Conservation (phyloP, 1,140 invertebrate genomes). For the Drosophila kurseongensis region DNA sequence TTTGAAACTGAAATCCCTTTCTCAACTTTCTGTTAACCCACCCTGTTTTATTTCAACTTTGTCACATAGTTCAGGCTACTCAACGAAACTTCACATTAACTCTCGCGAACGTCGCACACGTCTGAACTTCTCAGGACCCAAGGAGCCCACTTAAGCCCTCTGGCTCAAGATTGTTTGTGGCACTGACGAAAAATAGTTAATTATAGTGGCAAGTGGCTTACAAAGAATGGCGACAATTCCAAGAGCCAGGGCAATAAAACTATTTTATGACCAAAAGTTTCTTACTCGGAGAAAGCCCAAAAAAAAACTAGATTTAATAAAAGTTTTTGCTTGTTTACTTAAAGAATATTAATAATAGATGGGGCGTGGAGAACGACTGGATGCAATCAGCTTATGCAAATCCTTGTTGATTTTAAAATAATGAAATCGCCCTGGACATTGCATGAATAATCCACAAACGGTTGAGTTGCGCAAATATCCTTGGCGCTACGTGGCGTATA, state of each 20-base stretch:
- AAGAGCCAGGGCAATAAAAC: slow-evolving; percentile 65
- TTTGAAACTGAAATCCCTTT: not conserved
- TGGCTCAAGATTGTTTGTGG: slow-evolving; percentile 39
- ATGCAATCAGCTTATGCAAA: slow-evolving; percentile 80
- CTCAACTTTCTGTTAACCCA: not conserved
- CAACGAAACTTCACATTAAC: slow-evolving; percentile 61
- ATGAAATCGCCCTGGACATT: slow-evolving; percentile 62
- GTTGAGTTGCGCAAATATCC: slow-evolving; percentile 11
- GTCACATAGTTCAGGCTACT: slow-evolving; percentile 58
- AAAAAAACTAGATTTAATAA: slow-evolving; percentile 67
- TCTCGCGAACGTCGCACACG: slow-evolving; percentile 51
- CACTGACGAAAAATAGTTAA: slow-evolving; percentile 75
- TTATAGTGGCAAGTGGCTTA: slow-evolving; percentile 76
- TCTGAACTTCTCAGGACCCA: slow-evolving; percentile 46
- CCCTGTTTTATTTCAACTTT: slow-evolving; percentile 35
- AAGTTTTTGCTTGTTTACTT: slow-evolving; percentile 48
- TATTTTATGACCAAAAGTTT: slow-evolving; percentile 75
- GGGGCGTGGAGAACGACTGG: not conserved
- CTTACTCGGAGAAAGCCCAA: slow-evolving; percentile 1
- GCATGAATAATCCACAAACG: slow-evolving; percentile 70
- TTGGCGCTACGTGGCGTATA: slow-evolving; percentile 28
- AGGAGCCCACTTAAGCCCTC: slow-evolving; percentile 35
- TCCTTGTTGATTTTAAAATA: slow-evolving; percentile 73
- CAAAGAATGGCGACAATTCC: slow-evolving; percentile 58
- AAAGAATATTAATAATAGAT: slow-evolving; percentile 61